These are phyloP conservation scores for Harpalus rufipes DNA, from an alignment of 2,888 invertebrate species.

Conservation along the genomic window DNA sequence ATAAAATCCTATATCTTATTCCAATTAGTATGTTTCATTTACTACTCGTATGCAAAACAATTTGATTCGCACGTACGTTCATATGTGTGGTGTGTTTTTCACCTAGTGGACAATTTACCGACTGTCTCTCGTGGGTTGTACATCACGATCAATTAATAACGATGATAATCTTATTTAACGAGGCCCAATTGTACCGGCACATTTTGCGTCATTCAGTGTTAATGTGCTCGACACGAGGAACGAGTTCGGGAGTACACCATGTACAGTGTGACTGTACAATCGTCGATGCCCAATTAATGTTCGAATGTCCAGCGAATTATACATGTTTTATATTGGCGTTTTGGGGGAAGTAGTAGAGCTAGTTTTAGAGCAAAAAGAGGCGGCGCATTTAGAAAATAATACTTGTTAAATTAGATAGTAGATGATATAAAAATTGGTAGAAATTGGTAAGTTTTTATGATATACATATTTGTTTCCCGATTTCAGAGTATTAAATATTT, in stretches of 20 bases:
- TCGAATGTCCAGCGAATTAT: neutral
- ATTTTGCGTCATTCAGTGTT: conserved; percentile 67
- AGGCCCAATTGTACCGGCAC: conserved; percentile 73
- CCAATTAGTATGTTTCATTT: too few relatives aligned
- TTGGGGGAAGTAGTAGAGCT: too few relatives aligned
- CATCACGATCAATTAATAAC: conserved; percentile 76
- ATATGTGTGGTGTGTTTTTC: neutral
- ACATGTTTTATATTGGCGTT: too few relatives aligned
- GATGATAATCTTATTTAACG: conserved; percentile 76
- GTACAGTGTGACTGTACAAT: conserved; percentile 27
- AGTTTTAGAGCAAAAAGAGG: too few relatives aligned
- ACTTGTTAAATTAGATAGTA: too few relatives aligned
- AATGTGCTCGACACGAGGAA: conserved; percentile 43
- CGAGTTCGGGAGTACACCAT: neutral
- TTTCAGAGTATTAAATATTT: too few relatives aligned
- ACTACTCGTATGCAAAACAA: neutral
- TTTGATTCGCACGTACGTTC: neutral
- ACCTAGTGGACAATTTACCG: conserved; percentile 71
- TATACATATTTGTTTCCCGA: too few relatives aligned
- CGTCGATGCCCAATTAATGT: conserved; percentile 36
- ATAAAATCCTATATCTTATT: too few relatives aligned
- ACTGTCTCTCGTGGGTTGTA: conserved; percentile 73
- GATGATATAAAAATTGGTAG: too few relatives aligned
- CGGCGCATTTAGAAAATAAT: too few relatives aligned
- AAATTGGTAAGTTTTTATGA: too few relatives aligned